These are phyloP conservation scores for Zeuzera pyrina DNA, from an alignment of 2,888 invertebrate species.

Conservation along the genomic window DNA sequence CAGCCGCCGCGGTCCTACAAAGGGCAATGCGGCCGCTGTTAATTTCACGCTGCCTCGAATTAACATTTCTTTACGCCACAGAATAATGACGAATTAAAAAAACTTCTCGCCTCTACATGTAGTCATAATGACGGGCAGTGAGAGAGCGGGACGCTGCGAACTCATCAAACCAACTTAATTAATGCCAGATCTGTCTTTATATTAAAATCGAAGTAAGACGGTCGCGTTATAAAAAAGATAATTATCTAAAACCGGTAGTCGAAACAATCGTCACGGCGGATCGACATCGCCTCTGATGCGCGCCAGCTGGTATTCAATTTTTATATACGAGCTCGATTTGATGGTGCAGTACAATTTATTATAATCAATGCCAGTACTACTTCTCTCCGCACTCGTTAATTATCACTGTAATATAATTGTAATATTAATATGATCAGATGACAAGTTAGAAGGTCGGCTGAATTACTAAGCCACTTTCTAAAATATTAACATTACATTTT, in stretches of 20 bases:
- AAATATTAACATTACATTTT: too few species aligned
- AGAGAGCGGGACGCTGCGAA: slow-evolving; percentile 44
- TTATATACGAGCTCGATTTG: slow-evolving; percentile 6
- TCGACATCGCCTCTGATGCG: slow-evolving; percentile 35
- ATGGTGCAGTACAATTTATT: neutral
- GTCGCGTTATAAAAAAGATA: slow-evolving; percentile 24
- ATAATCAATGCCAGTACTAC: neutral
- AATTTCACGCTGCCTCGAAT: slow-evolving; percentile 74
- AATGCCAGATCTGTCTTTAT: slow-evolving; percentile 71
- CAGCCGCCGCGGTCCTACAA: slow-evolving; percentile 64
- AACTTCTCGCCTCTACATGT: slow-evolving; percentile 65
- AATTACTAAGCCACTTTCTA: too few species aligned
- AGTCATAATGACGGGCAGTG: slow-evolving; percentile 56
- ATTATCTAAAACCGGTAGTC: slow-evolving; percentile 56
- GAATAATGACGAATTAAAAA: slow-evolving; percentile 73
- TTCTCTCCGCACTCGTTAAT: too few species aligned
- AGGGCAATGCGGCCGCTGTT: slow-evolving; percentile 67
- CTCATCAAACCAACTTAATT: slow-evolving; percentile 70
- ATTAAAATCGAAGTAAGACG: slow-evolving; percentile 54
- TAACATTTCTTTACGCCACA: slow-evolving; percentile 75
- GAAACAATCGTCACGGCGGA: slow-evolving; percentile 55
- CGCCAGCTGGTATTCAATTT: slow-evolving; percentile 23
- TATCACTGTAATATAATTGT: too few species aligned
- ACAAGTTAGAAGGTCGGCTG: too few species aligned
- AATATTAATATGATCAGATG: too few species aligned